phyloP scores from a whole-genome alignment of 2,113 vertebrate species.

The Marcusenius ussheri region DNA sequence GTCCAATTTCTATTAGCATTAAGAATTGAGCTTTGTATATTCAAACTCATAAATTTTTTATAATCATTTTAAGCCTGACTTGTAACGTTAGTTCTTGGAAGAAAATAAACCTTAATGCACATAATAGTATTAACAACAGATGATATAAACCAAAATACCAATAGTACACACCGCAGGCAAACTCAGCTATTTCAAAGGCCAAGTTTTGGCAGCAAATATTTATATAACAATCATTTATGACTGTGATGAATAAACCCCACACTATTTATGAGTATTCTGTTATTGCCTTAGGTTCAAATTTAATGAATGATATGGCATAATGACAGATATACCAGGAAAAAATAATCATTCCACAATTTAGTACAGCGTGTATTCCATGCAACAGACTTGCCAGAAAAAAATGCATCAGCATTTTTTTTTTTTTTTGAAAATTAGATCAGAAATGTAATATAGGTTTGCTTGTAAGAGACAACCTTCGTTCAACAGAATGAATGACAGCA shows the following conservation, averaged over 20 bases:
- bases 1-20: neutral
- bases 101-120: neutral
- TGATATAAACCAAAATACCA: neutral
- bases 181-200: neutral
- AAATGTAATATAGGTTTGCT: neutral
- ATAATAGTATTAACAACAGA: neutral
- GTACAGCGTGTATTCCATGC: neutral
- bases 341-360: neutral
- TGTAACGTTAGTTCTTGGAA: neutral
- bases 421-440: neutral
- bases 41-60: neutral
- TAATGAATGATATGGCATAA: neutral
- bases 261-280: neutral
- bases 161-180: neutral
- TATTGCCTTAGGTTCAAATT: neutral
- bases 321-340: neutral
- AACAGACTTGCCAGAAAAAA: neutral
- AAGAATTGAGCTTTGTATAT: neutral
- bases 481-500: neutral
- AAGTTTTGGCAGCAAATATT: neutral
- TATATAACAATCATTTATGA: neutral
- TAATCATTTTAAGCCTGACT: neutral
- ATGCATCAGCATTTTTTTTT: neutral
- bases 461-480: neutral
- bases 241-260: neutral